Percentiles rank a stretch among this genome's conserved stretches.
Evolutionary conservation across 2,888 invertebrate genomes (phyloP).

Genomic region (Mythimna ferrago): DNA sequence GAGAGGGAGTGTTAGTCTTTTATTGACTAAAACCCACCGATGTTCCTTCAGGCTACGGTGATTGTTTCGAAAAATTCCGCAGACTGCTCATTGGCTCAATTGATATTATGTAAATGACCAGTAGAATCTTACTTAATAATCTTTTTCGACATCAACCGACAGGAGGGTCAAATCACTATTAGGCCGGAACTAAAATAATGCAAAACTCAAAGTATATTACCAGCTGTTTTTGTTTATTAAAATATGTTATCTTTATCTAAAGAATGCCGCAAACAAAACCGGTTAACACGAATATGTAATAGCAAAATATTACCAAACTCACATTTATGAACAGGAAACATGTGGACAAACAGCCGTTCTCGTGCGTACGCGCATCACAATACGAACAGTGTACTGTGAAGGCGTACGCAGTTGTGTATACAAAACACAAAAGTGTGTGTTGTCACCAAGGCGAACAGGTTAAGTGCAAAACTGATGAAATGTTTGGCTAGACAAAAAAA

Average conservation of each 20-base stretch:
- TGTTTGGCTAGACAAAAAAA: slow-evolving; percentile 21
- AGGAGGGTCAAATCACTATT: slow-evolving; percentile 1
- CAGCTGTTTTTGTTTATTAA: slow-evolving; percentile 23
- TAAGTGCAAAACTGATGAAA: slow-evolving; percentile 51
- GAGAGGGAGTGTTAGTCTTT: no score
- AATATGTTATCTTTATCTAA: slow-evolving; percentile 30
- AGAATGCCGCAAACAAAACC: slow-evolving; percentile 44
- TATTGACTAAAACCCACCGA: no score
- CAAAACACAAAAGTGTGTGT: slow-evolving; percentile 54
- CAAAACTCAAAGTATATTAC: slow-evolving; percentile 21
- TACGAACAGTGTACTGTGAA: slow-evolving; percentile 24
- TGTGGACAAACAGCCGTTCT: slow-evolving; percentile 37
- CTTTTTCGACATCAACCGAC: slow-evolving; percentile 12
- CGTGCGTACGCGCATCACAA: slow-evolving; percentile 49
- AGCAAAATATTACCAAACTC: slow-evolving; percentile 48
- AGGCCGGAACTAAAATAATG: not conserved
- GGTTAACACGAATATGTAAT: slow-evolving; percentile 43
- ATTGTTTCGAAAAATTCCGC: no score
- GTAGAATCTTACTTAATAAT: not conserved
- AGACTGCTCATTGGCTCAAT: not conserved
- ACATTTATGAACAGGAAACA: slow-evolving; percentile 40
- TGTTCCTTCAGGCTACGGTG: no score
- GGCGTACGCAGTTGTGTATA: slow-evolving; percentile 61
- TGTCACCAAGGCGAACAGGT: slow-evolving; percentile 62
- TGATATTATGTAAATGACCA: not conserved